A percentile compares a stretch with the other conserved stretches of the same genome.
phyloP scores from a whole-genome alignment of 1,140 invertebrate genomes.

The Leptestheria dahalacensis region DNA sequence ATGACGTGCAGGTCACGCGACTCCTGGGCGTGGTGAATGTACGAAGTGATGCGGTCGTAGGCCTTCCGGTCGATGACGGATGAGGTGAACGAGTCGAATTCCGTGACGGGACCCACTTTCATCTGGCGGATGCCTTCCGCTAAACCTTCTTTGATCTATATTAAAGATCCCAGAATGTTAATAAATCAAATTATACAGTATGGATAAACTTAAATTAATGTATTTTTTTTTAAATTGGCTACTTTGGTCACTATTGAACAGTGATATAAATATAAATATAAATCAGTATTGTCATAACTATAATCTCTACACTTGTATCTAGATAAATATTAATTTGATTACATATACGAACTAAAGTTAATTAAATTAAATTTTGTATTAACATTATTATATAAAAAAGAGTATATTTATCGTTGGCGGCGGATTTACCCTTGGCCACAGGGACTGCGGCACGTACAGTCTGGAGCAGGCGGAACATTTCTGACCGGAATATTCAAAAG shows the following conservation, averaged over 20 bases:
- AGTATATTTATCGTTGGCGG: slow-evolving; percentile 13
- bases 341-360: too few species aligned
- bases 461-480: slow-evolving; percentile 97
- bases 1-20: slow-evolving; percentile 63
- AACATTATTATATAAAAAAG: too few species aligned
- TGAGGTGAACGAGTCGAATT: slow-evolving; percentile 69
- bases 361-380: too few species aligned
- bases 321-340: too few species aligned
- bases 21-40: slow-evolving; percentile 78
- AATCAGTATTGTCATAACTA: too few species aligned
- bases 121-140: slow-evolving; percentile 45
- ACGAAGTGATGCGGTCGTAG: slow-evolving; percentile 74
- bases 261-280: too few species aligned
- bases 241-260: too few species aligned
- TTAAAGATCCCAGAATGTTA: slow-evolving; percentile 8
- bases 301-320: too few species aligned
- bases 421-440: slow-evolving; percentile 57
- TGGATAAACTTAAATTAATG: not conserved
- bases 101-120: slow-evolving; percentile 73
- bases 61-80: slow-evolving; percentile 93
- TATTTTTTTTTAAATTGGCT: too few species aligned
- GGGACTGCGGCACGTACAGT: slow-evolving; percentile 81
- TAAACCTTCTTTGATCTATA: slow-evolving; percentile 54
- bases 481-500: slow-evolving; percentile 94
- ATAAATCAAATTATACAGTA: not conserved